A percentile compares a stretch with the other conserved stretches of the same genome.
Conservation (phyloP, 2,888 invertebrate genomes). For the Tinea trinotella region DNA sequence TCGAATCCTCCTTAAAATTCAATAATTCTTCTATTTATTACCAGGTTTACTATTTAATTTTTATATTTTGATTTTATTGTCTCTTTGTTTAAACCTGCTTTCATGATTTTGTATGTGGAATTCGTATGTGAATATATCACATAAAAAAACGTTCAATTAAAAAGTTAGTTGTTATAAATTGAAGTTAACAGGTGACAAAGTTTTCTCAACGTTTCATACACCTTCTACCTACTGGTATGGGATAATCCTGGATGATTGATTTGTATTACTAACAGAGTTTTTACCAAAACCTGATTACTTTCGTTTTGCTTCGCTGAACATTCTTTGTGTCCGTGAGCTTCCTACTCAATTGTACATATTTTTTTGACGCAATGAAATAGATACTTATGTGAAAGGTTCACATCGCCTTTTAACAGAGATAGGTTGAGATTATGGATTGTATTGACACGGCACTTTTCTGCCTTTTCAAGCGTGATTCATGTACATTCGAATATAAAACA, state of each 20-base stretch:
- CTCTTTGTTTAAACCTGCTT: too few relatives aligned
- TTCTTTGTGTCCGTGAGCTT: not conserved
- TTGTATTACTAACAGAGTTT: conserved; percentile 4
- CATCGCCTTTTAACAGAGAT: too few relatives aligned
- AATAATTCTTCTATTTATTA: too few relatives aligned
- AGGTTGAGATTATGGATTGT: too few relatives aligned
- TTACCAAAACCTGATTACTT: conserved; percentile 9
- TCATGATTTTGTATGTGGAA: too few relatives aligned
- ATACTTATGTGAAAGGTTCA: not conserved
- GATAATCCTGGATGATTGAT: conserved; percentile 12
- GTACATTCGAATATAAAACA: too few relatives aligned
- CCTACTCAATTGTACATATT: not conserved
- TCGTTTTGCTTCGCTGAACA: not conserved
- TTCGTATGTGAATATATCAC: too few relatives aligned
- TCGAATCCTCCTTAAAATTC: too few relatives aligned
- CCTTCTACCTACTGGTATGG: not conserved
- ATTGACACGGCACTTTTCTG: too few relatives aligned
- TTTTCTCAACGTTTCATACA: not conserved
- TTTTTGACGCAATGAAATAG: not conserved
- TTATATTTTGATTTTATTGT: too few relatives aligned
- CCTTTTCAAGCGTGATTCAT: too few relatives aligned
- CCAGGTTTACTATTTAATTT: too few relatives aligned
- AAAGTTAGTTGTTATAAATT: not conserved
- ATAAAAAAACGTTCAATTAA: not conserved
- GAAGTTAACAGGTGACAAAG: not conserved